Percentiles rank a stretch among this genome's conserved stretches.
phyloP scores from a whole-genome alignment of 2,888 invertebrate genomes.

The Netelia inedita region DNA sequence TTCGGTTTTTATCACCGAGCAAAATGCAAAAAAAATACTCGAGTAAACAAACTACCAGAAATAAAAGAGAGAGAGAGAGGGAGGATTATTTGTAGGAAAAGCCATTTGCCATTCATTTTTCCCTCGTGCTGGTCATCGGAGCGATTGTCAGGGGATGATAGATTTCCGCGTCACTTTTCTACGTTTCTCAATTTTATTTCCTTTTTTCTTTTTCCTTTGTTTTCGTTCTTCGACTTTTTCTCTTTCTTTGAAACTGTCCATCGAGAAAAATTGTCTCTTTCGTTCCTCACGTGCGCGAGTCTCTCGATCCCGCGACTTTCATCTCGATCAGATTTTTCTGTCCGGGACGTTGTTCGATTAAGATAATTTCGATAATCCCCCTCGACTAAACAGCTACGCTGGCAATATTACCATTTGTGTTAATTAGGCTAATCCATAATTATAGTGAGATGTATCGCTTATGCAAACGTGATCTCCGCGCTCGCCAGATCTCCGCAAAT shows the following conservation, averaged over 20 bases:
- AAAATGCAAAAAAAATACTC: neutral
- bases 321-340: too few relatives aligned
- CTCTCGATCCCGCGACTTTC: too few relatives aligned
- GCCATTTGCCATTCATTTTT: constrained; percentile 43
- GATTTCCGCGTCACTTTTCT: constrained; percentile 10
- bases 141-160: neutral
- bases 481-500: constrained; percentile 8
- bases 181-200: neutral
- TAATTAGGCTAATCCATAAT: constrained; percentile 50
- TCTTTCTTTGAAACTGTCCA: too few relatives aligned
- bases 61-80: neutral
- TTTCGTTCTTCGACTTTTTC: neutral
- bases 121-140: constrained; percentile 24
- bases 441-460: constrained; percentile 35
- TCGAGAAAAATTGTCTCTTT: too few relatives aligned
- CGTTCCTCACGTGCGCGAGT: too few relatives aligned
- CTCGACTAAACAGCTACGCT: neutral
- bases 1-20: constrained; percentile 22
- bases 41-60: constrained; percentile 11
- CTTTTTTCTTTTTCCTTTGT: neutral
- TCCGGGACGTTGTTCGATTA: neutral
- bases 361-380: constrained; percentile 40
- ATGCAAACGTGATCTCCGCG: constrained; percentile 45
- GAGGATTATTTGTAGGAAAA: constrained; percentile 29
- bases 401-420: constrained; percentile 20